Evolutionary conservation across 2,113 vertebrate genomes (phyloP).

Genomic region (Atrichornis clamosus): DNA sequence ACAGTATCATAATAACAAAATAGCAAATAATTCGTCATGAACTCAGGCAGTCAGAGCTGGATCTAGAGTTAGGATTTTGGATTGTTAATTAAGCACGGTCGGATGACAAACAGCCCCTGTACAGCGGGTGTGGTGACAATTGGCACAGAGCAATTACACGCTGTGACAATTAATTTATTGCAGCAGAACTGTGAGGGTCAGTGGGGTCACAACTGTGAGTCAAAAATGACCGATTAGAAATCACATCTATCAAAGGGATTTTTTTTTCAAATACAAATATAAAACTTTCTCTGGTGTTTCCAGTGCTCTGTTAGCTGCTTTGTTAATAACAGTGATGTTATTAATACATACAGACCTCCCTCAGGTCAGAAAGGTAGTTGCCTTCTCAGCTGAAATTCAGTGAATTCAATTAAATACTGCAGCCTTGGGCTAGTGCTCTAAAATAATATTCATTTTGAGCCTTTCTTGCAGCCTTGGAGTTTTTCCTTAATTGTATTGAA

Average conservation of each 20-base stretch:
- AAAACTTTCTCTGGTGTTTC: neutral
- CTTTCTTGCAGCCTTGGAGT: conserved; percentile 6
- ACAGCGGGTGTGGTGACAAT: neutral
- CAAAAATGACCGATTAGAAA: neutral
- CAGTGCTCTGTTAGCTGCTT: neutral
- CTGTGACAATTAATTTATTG: conserved; percentile 5
- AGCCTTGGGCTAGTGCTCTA: conserved; percentile 12
- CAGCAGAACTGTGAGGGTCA: neutral
- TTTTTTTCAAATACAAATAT: neutral
- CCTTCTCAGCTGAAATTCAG: conserved; percentile 47
- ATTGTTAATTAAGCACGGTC: conserved; percentile 5
- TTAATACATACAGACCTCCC: conserved; percentile 23
- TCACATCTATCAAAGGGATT: neutral
- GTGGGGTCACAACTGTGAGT: neutral
- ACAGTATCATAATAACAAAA: neutral
- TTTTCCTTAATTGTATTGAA: neutral
- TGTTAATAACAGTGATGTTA: conserved; percentile 21
- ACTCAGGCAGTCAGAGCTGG: neutral
- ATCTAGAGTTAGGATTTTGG: neutral
- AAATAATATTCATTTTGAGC: conserved; percentile 16
- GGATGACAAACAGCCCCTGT: neutral
- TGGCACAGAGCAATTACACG: neutral
- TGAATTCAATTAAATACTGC: conserved; percentile 46
- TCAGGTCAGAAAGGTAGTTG: conserved; percentile 29
- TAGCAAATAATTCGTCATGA: neutral